Base-by-base conservation (phyloP, 2,888 invertebrate genomes). In the Cryptus armator region DNA sequence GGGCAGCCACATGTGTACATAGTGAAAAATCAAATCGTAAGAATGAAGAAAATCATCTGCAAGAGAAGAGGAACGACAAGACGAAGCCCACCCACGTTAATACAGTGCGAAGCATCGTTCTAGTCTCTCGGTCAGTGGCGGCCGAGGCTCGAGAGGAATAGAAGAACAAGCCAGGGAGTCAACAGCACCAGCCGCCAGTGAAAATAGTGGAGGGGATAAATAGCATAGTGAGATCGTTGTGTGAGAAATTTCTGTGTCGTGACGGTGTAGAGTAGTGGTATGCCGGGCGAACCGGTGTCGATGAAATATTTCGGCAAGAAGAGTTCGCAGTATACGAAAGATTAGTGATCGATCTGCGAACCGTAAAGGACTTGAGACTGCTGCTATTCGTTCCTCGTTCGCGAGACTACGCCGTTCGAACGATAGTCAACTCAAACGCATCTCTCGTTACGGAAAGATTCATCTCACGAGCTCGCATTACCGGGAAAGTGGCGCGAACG, bases 201-300 rank as follows among this genome's bases (percentile, higher is more conserved):
- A 29, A 46, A 68, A 62, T 24, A 76, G 75, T 14, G 53, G 53
- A 43, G 74, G 43, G 71, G 64, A 66, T 71, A 81, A 62, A 77
- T 71, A 24, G 74, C 44, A 46, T n/a, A 32, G 43, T 12, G 37
- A 56, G 48, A 48, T 32, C 78, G 62, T 44, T 62, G 78, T 62
- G 62, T 29, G 37, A 10, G 44, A 16, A 19, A 12, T 12, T 53
- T 48, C 9, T 67, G 16, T 48, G 24, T 66, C 46, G 14, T 19
- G 59, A 29, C 10, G 44, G 44, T 37, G n/a, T 48, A 43, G 68
- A 53, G 51, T 19, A n/a, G 71, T 66, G 51, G 75, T 74, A 46
- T 59, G 80, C 56, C 43, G 74, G 53, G 32, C 51, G 72, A 68
- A 32, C 83, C 85, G 83, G 76, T 77, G 72, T 83, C 80, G 80